A percentile compares a stretch with the other conserved stretches of the same genome.
Evolutionary conservation across 2,113 vertebrate species (phyloP).

Genomic region (Otolemur garnettii): DNA sequence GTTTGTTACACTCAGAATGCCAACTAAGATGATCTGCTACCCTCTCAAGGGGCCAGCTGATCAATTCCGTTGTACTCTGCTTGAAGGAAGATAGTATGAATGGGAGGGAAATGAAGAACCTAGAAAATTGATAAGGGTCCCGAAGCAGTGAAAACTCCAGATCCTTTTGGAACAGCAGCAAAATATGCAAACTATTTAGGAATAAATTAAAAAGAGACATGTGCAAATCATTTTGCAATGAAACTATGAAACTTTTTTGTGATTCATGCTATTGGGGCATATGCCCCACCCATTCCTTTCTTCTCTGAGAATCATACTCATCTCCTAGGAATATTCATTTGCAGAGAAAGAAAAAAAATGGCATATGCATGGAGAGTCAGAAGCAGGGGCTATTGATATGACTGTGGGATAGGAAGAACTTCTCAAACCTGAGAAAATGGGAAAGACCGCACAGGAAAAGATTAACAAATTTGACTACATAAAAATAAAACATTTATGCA

Average conservation of each 20-base stretch:
- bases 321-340: neutral
- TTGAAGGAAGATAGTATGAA: neutral
- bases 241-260: neutral
- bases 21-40: neutral
- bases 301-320: neutral
- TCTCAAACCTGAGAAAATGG: neutral
- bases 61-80: neutral
- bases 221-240: neutral
- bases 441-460: neutral
- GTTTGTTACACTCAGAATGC: neutral
- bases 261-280: neutral
- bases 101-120: neutral
- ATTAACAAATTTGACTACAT: neutral
- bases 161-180: neutral
- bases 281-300: neutral
- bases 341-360: neutral
- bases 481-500: neutral
- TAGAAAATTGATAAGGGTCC: neutral
- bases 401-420: neutral
- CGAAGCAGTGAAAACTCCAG: neutral
- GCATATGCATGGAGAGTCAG: neutral
- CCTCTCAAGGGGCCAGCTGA: neutral
- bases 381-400: neutral
- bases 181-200: neutral
- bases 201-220: constrained; percentile 6